Conservation (phyloP, 2,888 invertebrate genomes). For the Isotomurus palustris region DNA sequence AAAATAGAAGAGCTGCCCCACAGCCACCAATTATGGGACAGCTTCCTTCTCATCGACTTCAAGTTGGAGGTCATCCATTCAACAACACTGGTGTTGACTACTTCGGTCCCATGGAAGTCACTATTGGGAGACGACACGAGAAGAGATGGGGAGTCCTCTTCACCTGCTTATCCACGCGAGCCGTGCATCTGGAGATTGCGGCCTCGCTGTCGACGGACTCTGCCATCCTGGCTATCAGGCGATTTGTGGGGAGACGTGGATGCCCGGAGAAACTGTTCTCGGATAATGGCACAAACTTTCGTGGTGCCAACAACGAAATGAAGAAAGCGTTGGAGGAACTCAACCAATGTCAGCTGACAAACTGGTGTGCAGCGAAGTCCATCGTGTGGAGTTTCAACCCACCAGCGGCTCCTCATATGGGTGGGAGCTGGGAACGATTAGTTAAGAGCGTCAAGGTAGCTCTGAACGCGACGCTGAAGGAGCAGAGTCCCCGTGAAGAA, state of each 20-base stretch:
- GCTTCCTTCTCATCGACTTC: constrained; percentile 2
- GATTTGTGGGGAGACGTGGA: constrained; percentile 6
- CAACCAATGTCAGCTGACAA: background rate
- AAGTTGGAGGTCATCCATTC: constrained; percentile 5
- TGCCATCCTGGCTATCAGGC: background rate
- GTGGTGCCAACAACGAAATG: constrained; percentile 7
- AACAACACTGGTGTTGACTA: constrained; percentile 10
- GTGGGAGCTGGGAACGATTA: constrained; percentile 41
- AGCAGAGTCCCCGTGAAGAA: constrained; percentile 21
- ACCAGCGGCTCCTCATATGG: constrained; percentile 33
- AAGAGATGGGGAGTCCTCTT: constrained; percentile 11
- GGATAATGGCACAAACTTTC: constrained; percentile 16
- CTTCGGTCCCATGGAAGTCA: constrained; percentile 7
- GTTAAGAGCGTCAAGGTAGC: constrained; percentile 28
- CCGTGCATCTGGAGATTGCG: constrained; percentile 12
- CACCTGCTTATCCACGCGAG: constrained; percentile 6
- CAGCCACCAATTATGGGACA: constrained; percentile 14
- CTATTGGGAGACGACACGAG: constrained; percentile 2
- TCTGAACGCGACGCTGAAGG: constrained; percentile 12
- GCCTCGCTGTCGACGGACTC: background rate
- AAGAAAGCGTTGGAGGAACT: background rate
- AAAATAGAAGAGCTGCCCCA: background rate
- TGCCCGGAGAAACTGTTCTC: background rate
- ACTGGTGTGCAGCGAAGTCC: background rate
- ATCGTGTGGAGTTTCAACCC: constrained; percentile 10